phyloP scores from a whole-genome alignment of 64 coral and sea anemone genomes.

The Anthopleura sola region DNA sequence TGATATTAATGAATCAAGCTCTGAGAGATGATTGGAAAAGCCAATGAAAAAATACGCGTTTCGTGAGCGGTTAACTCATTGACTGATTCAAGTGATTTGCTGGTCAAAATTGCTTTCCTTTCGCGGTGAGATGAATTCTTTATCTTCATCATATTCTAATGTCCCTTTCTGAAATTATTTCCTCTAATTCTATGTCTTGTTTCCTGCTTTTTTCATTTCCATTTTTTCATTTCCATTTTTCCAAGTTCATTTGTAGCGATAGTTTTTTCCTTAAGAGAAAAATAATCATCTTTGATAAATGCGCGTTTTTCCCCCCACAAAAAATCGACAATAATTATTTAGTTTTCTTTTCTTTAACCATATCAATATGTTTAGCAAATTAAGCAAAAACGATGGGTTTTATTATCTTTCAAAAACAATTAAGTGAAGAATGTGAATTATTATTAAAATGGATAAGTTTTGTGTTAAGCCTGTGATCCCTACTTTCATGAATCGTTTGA shows the following conservation, averaged over 20 bases:
- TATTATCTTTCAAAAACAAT: conserved; percentile 11
- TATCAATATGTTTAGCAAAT: not conserved
- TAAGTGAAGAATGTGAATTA: not conserved
- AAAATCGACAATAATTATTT: not conserved
- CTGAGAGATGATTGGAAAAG: not conserved
- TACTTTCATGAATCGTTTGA: not conserved
- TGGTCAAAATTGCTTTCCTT: not conserved
- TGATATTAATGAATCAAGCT: not conserved
- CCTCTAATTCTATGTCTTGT: not conserved
- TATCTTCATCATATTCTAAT: too few relatives aligned
- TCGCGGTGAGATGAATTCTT: not conserved
- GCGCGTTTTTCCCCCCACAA: not conserved
- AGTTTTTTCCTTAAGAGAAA: not conserved
- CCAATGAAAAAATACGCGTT: not conserved
- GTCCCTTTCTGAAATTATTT: not conserved
- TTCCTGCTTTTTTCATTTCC: not conserved
- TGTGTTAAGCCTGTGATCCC: not conserved
- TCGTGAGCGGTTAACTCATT: not conserved
- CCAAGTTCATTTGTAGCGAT: not conserved
- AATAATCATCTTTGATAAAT: not conserved
- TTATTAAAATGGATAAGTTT: not conserved
- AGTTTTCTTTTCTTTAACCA: not conserved
- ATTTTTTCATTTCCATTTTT: not conserved
- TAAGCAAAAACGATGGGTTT: not conserved
- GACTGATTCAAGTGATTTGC: not conserved